Evolutionary conservation across 1,140 invertebrate genomes (phyloP), one percentile per base, ranked within the genome.

Genomic region (Bombus impatiens): DNA sequence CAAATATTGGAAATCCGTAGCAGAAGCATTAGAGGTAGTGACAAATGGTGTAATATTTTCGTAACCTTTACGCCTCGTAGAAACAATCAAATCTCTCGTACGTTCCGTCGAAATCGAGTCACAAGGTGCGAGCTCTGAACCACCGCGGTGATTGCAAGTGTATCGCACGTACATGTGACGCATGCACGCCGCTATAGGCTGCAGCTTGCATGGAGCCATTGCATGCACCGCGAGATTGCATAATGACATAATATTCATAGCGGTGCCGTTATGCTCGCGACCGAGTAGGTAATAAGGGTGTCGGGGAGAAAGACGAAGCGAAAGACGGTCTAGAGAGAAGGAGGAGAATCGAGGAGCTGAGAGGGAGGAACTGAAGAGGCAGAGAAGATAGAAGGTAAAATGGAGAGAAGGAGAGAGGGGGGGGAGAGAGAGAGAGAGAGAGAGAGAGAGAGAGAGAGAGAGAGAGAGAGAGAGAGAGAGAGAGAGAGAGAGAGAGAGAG

Each of bases 211-310:
- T 71, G 77, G 67, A 70, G 78, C 80, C 88, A 88, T 92, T 87
- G 92, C 92, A 93, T 94, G 94, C 92, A 92, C 91, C 90, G 86
- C 91, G 90, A 94, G 94, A 95, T 95, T 95, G 92, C 89, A 94
- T 95, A 95, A 95, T 95, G 94, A 95, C 94, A 95, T 95, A 95
- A 95, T 95, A 95, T 94, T 94, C 93, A 92, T 93, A 87, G 91
- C 87, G 88, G 90, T 89, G 87, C 92, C 91, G 91, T 93, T 91
- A 89, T 91, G 91, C 88, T 89, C 79, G 93, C 91, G 90, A 90
- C 88, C 86, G 87, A 91, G 87, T 83, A 91, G 91, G 92, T 92
- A 94, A 93, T 93, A 93, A 94, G 92, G 92, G 93, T 93, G 92
- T 89, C 88, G 90, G 72, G 80, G 86, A 70, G 86, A 86, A 87